Conservation (phyloP, 2,888 invertebrate species). For the Ophion slaviceki region DNA sequence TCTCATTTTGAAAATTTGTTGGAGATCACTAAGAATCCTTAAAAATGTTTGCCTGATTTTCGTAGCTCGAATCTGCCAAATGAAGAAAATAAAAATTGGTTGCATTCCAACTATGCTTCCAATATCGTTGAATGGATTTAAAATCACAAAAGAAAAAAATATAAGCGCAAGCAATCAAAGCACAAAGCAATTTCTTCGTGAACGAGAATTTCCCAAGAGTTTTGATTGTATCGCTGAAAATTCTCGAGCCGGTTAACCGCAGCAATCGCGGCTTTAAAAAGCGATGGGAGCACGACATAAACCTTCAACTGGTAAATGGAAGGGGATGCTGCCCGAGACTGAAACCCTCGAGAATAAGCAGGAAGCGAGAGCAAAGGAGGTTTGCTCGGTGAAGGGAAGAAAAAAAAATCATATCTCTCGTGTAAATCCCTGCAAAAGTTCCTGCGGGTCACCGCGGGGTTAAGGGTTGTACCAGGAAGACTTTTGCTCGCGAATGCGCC, state of each 20-base stretch:
- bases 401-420: slow-evolving; percentile 13
- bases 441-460: slow-evolving; percentile 50
- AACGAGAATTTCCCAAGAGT: slow-evolving; percentile 10
- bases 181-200: background rate
- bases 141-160: background rate
- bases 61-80: no score
- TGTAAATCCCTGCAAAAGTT: slow-evolving; percentile 35
- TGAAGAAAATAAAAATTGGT: no score
- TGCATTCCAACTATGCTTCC: background rate
- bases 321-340: slow-evolving; percentile 5
- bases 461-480: slow-evolving; percentile 49
- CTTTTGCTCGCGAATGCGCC: slow-evolving; percentile 24
- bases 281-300: slow-evolving; percentile 15
- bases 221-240: slow-evolving; percentile 27
- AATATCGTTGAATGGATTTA: background rate
- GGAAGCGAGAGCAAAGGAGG: background rate
- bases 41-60: no score
- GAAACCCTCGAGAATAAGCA: slow-evolving; percentile 15
- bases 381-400: slow-evolving; percentile 4
- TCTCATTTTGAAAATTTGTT: no score
- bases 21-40: no score
- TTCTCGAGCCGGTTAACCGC: slow-evolving; percentile 44
- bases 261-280: slow-evolving; percentile 44
- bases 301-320: slow-evolving; percentile 17
- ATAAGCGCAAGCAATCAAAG: background rate